Conservation (phyloP, 2,113 vertebrate species). For the Coptodon bakossiorum region DNA sequence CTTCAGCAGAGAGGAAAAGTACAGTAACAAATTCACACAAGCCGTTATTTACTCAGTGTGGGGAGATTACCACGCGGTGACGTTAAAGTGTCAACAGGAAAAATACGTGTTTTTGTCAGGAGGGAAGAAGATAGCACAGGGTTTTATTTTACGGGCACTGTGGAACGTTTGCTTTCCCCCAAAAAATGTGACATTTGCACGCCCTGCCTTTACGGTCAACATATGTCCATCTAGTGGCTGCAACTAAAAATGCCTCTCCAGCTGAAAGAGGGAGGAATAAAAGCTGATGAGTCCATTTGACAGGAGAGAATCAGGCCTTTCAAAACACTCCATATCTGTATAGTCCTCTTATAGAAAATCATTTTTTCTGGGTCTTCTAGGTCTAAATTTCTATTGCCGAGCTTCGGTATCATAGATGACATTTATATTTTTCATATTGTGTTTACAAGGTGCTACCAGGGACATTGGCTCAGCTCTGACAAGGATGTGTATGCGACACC, state of each 20-base stretch:
- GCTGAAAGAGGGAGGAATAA: background rate
- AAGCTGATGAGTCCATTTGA: background rate
- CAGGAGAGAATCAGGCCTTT: background rate
- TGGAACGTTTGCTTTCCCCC: background rate
- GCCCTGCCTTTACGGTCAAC: background rate
- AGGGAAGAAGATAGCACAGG: background rate
- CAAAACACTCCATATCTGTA: background rate
- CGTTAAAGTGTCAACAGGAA: background rate
- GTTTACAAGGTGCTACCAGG: conserved; percentile 85
- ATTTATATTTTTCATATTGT: background rate
- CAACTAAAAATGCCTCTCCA: background rate
- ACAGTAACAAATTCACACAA: conserved; percentile 14
- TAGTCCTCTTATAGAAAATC: background rate
- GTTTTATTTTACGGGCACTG: background rate
- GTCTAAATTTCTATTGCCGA: background rate
- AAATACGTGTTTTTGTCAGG: background rate
- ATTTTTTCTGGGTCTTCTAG: background rate
- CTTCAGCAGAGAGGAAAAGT: conserved; percentile 55
- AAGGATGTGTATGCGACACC: conserved; percentile 98
- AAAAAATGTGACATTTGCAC: conserved; percentile 19
- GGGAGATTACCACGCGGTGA: background rate
- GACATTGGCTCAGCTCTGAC: conserved; percentile 95
- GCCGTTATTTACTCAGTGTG: background rate
- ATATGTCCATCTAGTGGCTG: conserved; percentile 5
- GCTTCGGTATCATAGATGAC: background rate